Conservation (phyloP, 2,888 invertebrate genomes). For the Synergus japonicus region DNA sequence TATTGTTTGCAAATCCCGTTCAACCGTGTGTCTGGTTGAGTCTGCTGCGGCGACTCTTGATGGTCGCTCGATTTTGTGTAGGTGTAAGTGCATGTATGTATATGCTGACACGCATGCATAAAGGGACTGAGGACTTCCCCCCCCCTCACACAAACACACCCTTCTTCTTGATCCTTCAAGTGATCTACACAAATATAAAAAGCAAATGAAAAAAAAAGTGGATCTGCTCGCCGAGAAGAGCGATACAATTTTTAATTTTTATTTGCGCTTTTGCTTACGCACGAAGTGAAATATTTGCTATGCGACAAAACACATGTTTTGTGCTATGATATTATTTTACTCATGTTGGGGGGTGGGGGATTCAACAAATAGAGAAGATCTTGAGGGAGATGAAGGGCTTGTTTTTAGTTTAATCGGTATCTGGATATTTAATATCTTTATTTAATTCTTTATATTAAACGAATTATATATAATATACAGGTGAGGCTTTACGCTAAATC, state of each 20-base stretch:
- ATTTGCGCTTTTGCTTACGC: constrained; percentile 34
- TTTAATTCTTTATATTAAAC: no score
- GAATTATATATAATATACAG: no score
- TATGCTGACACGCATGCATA: constrained; percentile 29
- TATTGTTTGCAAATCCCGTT: constrained; percentile 76
- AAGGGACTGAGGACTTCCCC: constrained; percentile 32
- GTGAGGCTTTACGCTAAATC: no score
- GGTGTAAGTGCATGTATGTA: constrained; percentile 35
- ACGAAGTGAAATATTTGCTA: constrained; percentile 17
- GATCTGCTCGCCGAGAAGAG: constrained; percentile 13
- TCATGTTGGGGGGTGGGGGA: neutral
- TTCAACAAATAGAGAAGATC: constrained; percentile 14
- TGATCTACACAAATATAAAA: constrained; percentile 12
- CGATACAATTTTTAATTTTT: constrained; percentile 40
- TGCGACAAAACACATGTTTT: constrained; percentile 21
- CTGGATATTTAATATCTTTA: no score
- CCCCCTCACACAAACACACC: neutral
- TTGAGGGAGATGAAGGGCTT: neutral
- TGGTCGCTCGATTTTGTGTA: constrained; percentile 20
- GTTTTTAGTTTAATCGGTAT: neutral
- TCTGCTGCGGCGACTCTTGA: constrained; percentile 31
- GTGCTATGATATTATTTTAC: constrained; percentile 32
- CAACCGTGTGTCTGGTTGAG: constrained; percentile 60
- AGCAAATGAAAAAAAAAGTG: constrained; percentile 25
- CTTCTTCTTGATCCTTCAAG: constrained; percentile 27